Base-by-base conservation (phyloP, 2,888 invertebrate genomes). In the Drosophila bunnanda region DNA sequence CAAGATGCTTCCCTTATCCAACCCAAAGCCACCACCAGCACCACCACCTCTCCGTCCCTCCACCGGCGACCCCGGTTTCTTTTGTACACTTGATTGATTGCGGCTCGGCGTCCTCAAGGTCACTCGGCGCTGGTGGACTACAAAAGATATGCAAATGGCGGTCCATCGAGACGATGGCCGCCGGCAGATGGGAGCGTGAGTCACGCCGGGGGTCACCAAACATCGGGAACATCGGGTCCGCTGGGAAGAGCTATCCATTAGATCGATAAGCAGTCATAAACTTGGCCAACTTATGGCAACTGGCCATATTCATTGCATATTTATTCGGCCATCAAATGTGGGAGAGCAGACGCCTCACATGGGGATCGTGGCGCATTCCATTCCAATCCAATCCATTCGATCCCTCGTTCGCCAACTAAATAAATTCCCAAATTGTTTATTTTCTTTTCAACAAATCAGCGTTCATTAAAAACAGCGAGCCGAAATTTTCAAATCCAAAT, bases 371-470 rank as follows among this genome's bases (percentile, higher is more conserved):
- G 59, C 75, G 77, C 64, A 72, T 74, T 80, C 59, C 76, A 78
- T 71, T 82, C 76, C 76, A 56, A 52, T 39, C 69, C 48, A 50
- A 13, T n/a, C 17, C 20, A 32, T 17, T n/a, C 54, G 60, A 64
- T 60, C 72, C 64, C 56, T 36, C 43, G 57, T 54, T 65, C 57
- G 43, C 68, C 75, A 84, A 87, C 87, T 83, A 83, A 83, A 83
- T 83, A 87, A 83, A 83, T 83, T 76, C 86, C 77, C 34, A 60
- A 82, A 86, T 84, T 83, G 83, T 83, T 83, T 83, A 87, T 83
- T 83, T 84, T 84, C 77, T 80, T 75, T 79, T 80, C 87, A 84
- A 84, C 88, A 85, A 85, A 85, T 85, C 84, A 81, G 83, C 83
- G 75, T 41, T 56, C 83, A 81, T 88, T 88, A 76, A 85, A 83